Percentiles rank a stretch among this genome's conserved stretches.
phyloP scores from a whole-genome alignment of 2,797 vertebrate species.

The Lerista edwardsae region DNA sequence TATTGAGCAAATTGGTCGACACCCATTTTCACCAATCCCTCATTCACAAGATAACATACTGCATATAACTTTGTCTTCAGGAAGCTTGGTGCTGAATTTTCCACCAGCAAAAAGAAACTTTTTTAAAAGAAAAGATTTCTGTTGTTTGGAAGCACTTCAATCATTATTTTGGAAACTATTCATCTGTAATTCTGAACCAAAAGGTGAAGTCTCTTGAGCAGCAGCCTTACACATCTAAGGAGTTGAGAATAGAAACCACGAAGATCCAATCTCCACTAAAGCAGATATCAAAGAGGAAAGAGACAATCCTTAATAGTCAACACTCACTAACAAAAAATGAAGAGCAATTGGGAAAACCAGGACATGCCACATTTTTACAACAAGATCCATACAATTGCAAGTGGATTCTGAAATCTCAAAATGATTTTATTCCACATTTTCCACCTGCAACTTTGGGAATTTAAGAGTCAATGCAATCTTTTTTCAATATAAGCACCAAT shows the following conservation, averaged over 20 bases:
- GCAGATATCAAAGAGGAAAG: no score
- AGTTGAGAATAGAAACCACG: constrained; percentile 3
- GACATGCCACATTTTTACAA: not conserved
- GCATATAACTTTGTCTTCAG: not conserved
- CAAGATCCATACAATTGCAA: not conserved
- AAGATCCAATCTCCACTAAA: not conserved
- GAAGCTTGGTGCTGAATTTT: not conserved
- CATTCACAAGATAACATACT: not conserved
- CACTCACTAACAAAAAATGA: not conserved
- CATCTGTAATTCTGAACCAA: not conserved
- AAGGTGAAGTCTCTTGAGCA: not conserved
- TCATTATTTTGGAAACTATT: not conserved
- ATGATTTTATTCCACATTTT: not conserved
- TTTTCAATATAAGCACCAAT: not conserved
- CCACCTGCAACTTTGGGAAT: not conserved
- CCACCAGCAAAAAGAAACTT: not conserved
- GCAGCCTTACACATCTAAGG: not conserved
- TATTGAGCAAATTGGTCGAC: not conserved
- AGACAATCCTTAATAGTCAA: not conserved
- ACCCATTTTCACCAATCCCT: not conserved
- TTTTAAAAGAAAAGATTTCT: no score
- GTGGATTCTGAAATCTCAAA: not conserved
- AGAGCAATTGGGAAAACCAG: not conserved
- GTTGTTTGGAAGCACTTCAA: constrained; percentile 15
- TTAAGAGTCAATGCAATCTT: not conserved